These are phyloP conservation scores for Prionailurus bengalensis DNA, from an alignment of 2,113 vertebrate genomes.

Conservation along the genomic window DNA sequence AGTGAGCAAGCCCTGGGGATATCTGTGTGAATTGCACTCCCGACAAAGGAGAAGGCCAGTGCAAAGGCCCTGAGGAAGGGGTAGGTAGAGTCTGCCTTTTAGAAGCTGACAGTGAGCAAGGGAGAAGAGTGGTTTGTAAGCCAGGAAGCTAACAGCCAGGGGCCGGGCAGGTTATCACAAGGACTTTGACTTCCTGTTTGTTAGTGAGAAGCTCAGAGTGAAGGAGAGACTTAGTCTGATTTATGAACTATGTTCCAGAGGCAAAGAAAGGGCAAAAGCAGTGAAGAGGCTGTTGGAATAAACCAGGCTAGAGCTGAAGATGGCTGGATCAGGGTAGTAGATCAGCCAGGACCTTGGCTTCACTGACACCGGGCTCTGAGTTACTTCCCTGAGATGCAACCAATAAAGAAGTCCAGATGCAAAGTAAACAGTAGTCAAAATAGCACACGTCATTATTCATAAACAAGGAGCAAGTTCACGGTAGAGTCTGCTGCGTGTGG, in stretches of 20 bases:
- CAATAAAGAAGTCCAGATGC: not conserved
- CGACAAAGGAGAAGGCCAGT: not conserved
- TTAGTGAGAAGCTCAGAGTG: not conserved
- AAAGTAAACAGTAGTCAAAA: not conserved
- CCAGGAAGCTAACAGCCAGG: not conserved
- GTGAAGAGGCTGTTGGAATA: not conserved
- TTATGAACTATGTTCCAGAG: not conserved
- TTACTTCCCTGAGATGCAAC: not conserved
- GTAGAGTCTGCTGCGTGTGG: not conserved
- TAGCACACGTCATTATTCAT: not conserved
- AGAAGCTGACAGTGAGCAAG: not conserved
- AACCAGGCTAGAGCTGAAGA: not conserved
- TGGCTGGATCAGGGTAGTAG: not conserved
- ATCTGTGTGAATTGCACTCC: not conserved
- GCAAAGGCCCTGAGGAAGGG: not conserved
- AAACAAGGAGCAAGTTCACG: not conserved
- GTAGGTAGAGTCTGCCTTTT: too few species aligned
- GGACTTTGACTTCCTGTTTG: not conserved
- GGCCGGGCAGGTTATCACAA: not conserved
- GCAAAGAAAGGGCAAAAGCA: not conserved
- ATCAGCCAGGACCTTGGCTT: not conserved
- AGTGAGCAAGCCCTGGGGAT: not conserved
- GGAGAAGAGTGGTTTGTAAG: not conserved
- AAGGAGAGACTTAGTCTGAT: not conserved
- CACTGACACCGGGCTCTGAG: not conserved